phyloP scores from a whole-genome alignment of 2,888 invertebrate species.

The Leptinotarsa peninsularis region DNA sequence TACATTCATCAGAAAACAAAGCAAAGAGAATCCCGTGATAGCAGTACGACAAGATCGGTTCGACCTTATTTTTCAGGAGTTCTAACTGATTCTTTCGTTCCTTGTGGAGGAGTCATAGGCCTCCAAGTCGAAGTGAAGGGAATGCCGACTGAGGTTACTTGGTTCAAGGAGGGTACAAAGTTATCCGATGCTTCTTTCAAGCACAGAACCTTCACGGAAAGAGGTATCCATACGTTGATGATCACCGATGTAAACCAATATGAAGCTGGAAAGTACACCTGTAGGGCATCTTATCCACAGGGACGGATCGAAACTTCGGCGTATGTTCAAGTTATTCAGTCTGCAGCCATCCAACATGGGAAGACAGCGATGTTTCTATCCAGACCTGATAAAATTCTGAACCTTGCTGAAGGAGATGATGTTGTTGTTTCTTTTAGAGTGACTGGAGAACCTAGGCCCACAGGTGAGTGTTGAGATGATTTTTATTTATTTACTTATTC shows the following conservation, averaged over 20 bases:
- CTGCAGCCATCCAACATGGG: conserved; percentile 72
- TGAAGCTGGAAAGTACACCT: conserved; percentile 82
- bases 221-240: conserved; percentile 79
- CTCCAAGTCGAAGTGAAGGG: conserved; percentile 84
- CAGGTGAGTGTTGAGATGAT: conserved; percentile 70
- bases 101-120: conserved; percentile 83
- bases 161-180: conserved; percentile 75
- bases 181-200: conserved; percentile 72
- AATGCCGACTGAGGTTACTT: conserved; percentile 78
- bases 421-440: conserved; percentile 85
- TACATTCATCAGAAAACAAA: conserved; percentile 66
- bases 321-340: conserved; percentile 77
- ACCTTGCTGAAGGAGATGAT: conserved; percentile 83
- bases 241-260: conserved; percentile 78
- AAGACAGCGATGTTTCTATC: conserved; percentile 84
- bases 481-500: too few species aligned
- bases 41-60: conserved; percentile 63
- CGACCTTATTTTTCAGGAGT: conserved; percentile 76
- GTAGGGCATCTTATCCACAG: conserved; percentile 77
- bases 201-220: conserved; percentile 76
- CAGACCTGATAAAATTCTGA: conserved; percentile 81
- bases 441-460: conserved; percentile 86
- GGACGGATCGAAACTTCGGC: conserved; percentile 78
- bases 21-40: conserved; percentile 59
- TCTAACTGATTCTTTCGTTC: conserved; percentile 78